Evolutionary conservation across 2,888 invertebrate genomes (phyloP), one percentile per base, ranked within the genome.

Genomic region (Anoncus sp.): DNA sequence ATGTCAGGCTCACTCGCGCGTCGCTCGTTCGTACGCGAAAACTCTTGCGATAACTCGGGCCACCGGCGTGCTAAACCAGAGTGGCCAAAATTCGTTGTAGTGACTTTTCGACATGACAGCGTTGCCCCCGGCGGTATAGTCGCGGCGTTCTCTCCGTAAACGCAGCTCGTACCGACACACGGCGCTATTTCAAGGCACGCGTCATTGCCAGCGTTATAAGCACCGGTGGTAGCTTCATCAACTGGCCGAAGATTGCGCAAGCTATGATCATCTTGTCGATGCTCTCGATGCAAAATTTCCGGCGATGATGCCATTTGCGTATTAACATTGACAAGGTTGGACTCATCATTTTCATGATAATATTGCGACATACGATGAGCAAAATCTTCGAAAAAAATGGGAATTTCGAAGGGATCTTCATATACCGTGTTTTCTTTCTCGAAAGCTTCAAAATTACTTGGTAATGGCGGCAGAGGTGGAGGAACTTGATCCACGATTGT

Each of bases 101-200:
- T 49, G 35, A 70, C 75, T 81, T 78, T 79, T 60, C 57, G 65
- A 31, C 20, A 72, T 75, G 62, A 75, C 77, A 75, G 51, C 75
- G 55, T 31, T 45, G 73, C 72, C 53, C 62, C 57, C 43, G 55
- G 69, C 57, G 59, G 69, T 65, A 65, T 74, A 79, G 71, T 78
- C 79, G 74, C 63, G 71, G 77, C 78, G 72, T 73, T 79, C 72
- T 63, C 70, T 43, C 57, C 73, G 62, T 77, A 69, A 65, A 67
- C 57, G 55, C 72, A 38, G 18, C 70, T 49, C 57, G 69, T 75
- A 79, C 67, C 75, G 66, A 70, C 74, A 72, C 67, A 38, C 75
- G 67, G 71, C 73, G 79, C 82, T 85, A 83, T 85, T 83, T 84
- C 81, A 72, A 77, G 79, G 74, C 78, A 55, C 62, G 77, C 82